phyloP scores from a whole-genome alignment of 2,888 invertebrate genomes.

The Rutpela maculata region DNA sequence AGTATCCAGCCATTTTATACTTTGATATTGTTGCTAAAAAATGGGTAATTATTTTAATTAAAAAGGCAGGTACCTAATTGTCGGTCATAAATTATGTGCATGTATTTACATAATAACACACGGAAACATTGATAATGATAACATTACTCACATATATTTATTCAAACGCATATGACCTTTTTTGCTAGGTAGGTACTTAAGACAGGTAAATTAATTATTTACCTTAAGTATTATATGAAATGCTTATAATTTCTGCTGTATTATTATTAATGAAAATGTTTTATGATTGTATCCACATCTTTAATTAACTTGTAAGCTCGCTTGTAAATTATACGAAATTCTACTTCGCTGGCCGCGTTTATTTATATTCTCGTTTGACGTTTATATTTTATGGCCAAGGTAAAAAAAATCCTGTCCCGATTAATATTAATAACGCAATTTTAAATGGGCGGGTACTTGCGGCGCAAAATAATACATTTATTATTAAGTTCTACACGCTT shows the following conservation, averaged over 20 bases:
- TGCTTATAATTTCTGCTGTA: background rate
- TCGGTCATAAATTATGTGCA: conserved; percentile 28
- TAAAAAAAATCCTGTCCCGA: too few species aligned
- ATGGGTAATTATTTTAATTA: conserved; percentile 31
- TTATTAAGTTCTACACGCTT: too few species aligned
- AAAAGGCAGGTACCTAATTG: conserved; percentile 35
- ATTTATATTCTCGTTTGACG: background rate
- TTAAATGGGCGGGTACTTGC: too few species aligned
- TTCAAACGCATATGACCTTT: conserved; percentile 10
- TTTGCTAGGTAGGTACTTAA: background rate
- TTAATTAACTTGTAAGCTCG: background rate
- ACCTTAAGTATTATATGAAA: background rate
- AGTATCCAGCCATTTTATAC: conserved; percentile 11
- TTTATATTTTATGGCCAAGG: too few species aligned
- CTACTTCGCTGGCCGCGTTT: background rate
- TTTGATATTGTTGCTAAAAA: conserved; percentile 7
- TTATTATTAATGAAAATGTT: background rate
- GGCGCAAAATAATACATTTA: too few species aligned
- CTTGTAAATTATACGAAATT: background rate
- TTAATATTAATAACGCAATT: too few species aligned
- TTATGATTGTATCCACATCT: background rate
- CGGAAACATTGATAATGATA: conserved; percentile 35
- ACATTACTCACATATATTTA: conserved; percentile 13
- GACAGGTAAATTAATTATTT: background rate
- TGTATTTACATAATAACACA: conserved; percentile 35